A percentile compares a stretch with the other conserved stretches of the same genome.
Conservation (phyloP, 2,797 vertebrate genomes). For the Botia almorhae region DNA sequence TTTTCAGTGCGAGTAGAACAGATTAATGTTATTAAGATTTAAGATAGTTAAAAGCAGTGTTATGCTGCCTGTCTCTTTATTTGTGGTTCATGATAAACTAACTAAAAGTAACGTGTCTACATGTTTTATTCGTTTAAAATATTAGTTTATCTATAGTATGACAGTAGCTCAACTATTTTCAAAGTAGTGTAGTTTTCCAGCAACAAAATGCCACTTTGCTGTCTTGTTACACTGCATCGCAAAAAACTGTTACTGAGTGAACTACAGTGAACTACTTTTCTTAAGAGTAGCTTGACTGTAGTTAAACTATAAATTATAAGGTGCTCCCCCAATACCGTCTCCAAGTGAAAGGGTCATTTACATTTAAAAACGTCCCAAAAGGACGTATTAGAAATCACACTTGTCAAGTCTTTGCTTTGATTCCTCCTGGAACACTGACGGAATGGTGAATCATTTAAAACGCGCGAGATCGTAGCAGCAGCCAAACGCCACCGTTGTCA, state of each 20-base stretch:
- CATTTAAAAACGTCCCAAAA: not conserved
- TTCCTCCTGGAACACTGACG: not conserved
- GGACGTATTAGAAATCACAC: not conserved
- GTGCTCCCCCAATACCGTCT: not conserved
- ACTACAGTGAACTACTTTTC: not conserved
- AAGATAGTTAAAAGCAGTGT: not conserved
- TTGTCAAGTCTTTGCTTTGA: slow-evolving; percentile 19
- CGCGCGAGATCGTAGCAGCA: not conserved
- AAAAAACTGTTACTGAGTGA: too few relatives aligned
- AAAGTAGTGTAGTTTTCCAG: too few relatives aligned
- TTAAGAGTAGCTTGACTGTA: not conserved
- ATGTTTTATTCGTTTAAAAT: not conserved
- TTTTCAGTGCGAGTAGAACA: not conserved
- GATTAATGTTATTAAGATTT: not conserved
- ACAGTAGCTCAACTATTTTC: too few relatives aligned
- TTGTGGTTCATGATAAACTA: too few relatives aligned
- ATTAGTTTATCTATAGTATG: too few relatives aligned
- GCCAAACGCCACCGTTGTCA: slow-evolving; percentile 18
- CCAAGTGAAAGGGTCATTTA: not conserved
- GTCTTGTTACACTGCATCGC: too few relatives aligned
- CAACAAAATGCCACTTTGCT: too few relatives aligned
- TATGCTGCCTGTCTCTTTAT: too few relatives aligned
- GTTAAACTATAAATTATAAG: not conserved
- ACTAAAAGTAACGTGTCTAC: too few relatives aligned
- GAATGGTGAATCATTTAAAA: slow-evolving; percentile 16